Base-by-base conservation (phyloP, 2,888 invertebrate species). In the Omphaloscelis lunosa region DNA sequence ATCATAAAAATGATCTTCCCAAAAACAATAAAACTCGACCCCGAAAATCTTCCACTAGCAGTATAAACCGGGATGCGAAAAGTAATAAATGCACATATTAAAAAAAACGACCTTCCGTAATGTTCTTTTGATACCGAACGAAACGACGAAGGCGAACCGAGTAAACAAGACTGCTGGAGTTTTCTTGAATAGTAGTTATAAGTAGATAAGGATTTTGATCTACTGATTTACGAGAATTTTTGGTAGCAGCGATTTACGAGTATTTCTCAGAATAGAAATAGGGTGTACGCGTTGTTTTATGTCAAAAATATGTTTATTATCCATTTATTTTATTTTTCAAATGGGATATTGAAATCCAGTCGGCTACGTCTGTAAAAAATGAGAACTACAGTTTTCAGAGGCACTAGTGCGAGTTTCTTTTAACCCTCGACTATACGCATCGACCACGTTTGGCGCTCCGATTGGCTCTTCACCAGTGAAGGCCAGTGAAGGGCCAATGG, bases 21-120 rank as follows among this genome's bases (percentile, higher is more conserved):
- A 61, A 53, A 84, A 45, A 58, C 29, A 70, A 74, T 71, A 85
- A 83, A 84, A 48, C n/a, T 15, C 15, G 39, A 48, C 69, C 41
- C 72, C 70, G 15, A 70, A 80, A 85, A 77, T 63, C 59, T 53
- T 39, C n/a, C 67, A 61, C 51, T 72, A 56, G 17, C 58, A 53
- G 1, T 66, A 12, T 27, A 65, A 65, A 66, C 69, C 70, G 63
- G 20, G 68, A 74, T 75, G 27, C 39, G 39, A 75, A 63, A 53
- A 63, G 83, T 72, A 81, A 83, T 84, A 84, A 78, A 80, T 58
- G 79, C 61, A 77, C 62, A 69, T 86, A 77, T 81, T 76, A 86
- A 86, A 82, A 85, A 75, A 72, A 72, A 84, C 86, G 78, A 76
- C 63, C 59, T 66, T 51, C 66, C 45, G 59, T 80, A 80, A 88